Base-by-base conservation (phyloP, 2,888 invertebrate genomes). In the Ochropleura plecta region DNA sequence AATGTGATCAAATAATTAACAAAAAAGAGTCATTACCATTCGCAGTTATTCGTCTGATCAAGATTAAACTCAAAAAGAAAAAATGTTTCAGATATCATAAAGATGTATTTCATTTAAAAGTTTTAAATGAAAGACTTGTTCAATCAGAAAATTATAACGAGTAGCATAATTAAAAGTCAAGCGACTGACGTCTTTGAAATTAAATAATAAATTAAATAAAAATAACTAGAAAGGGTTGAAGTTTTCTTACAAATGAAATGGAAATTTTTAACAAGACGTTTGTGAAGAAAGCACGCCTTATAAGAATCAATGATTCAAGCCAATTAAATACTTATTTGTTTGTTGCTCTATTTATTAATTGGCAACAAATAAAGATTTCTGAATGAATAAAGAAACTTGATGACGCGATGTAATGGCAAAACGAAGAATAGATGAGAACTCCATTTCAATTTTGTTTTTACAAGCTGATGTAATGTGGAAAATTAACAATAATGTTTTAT, bases 181-280 rank as follows among this genome's bases (percentile, higher is more conserved):
- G 86, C 88, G 87, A 79, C 78, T 70, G 81, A 84, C 84, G 85
- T 86, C 88, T 89, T 79, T 81, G 78, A 88, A 86, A 88, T 91
- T 88, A 85, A 90, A 90, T 90, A 90, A 85, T 86, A 91, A 92
- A 87, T 78, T 88, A 83, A 85, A 76, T 60, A 78, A 71, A 79
- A 79, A 68, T 60, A 82, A 83, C 67, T 88, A 84, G 88, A 93
- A 95, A 94, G 95, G 94, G 93, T 95, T 95, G 89, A 91, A 94
- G 85, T 93, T 94, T 92, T 83, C 84, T 83, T 89, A 91, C 92
- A 95, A 95, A 95, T 95, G 94, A 94, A 95, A 95, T 92, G 96
- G 95, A 96, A 96, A 92, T 92, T 94, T 96, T 95, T 96, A 96
- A 96, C 95, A 95, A 96, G 96, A 89, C 88, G 74, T 85, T 83